phyloP scores from a whole-genome alignment of 2,797 vertebrate genomes.

The Gymnocypris eckloni region DNA sequence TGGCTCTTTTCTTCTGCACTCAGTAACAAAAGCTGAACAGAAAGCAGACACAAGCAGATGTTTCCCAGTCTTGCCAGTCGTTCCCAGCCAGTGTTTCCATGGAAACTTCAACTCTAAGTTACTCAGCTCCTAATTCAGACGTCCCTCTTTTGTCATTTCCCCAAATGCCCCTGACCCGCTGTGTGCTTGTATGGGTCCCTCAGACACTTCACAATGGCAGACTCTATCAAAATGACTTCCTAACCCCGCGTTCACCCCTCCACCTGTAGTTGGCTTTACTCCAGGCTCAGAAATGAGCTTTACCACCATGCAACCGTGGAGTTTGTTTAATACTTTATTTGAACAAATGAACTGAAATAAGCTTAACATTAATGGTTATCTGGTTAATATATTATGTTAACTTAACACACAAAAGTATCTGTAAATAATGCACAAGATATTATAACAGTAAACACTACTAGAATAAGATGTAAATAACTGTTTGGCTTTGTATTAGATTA shows the following conservation, averaged over 20 bases:
- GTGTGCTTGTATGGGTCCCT: conserved; percentile 22
- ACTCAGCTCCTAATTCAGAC: conserved; percentile 23
- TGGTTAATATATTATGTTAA: not conserved
- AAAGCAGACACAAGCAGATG: conserved; percentile 13
- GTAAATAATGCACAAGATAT: conserved; percentile 1
- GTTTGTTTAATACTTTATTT: not conserved
- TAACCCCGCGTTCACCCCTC: conserved; percentile 15
- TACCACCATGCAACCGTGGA: not conserved
- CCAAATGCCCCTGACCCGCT: conserved; percentile 10
- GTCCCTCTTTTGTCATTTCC: conserved; percentile 29
- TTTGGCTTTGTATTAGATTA: not conserved
- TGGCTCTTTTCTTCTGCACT: not conserved
- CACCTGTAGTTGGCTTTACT: not conserved
- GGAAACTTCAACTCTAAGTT: conserved; percentile 32
- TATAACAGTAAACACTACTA: not conserved
- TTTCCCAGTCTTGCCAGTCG: conserved; percentile 11
- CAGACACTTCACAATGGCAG: conserved; percentile 18
- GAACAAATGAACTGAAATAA: not conserved
- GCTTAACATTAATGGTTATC: not conserved
- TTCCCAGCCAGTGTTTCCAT: conserved; percentile 3
- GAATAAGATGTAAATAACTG: not conserved
- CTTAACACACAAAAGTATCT: not conserved
- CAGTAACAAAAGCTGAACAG: not conserved
- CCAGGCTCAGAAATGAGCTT: not conserved
- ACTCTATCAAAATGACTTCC: conserved; percentile 32